A percentile compares a stretch with the other conserved stretches of the same genome.
Conservation (phyloP, 2,113 vertebrate species). For the Phalacrocorax aristotelis region DNA sequence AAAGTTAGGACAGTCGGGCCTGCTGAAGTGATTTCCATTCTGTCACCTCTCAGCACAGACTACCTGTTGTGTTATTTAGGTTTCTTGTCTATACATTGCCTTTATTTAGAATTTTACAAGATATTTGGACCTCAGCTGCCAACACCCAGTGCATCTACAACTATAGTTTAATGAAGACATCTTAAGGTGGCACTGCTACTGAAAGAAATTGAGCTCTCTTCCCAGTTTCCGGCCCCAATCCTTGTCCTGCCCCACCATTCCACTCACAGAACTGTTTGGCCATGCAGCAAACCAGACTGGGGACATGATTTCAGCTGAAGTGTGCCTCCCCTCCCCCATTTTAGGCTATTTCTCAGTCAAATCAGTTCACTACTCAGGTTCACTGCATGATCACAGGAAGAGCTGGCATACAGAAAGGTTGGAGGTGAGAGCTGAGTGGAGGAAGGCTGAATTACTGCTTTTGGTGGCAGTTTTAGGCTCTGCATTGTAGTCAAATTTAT, state of each 20-base stretch:
- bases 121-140: constrained; percentile 54
- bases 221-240: constrained; percentile 46
- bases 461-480: constrained; percentile 20
- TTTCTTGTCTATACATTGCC: constrained; percentile 61
- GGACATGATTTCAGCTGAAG: not conserved
- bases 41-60: constrained; percentile 58
- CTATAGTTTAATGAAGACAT: constrained; percentile 65
- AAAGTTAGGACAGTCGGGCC: constrained; percentile 42
- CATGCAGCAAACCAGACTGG: constrained; percentile 45
- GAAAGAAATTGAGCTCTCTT: constrained; percentile 65
- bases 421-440: constrained; percentile 46
- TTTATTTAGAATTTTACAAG: constrained; percentile 57
- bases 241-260: constrained; percentile 26
- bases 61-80: constrained; percentile 48
- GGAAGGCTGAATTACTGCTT: constrained; percentile 37
- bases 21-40: constrained; percentile 57
- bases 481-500: not conserved
- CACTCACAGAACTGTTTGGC: constrained; percentile 51
- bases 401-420: constrained; percentile 52
- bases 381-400: constrained; percentile 43
- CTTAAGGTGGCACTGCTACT: constrained; percentile 61
- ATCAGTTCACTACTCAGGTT: constrained; percentile 9
- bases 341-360: not conserved
- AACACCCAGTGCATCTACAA: constrained; percentile 46
- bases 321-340: not conserved